These are phyloP conservation scores for Falco peregrinus DNA, from an alignment of 2,797 vertebrate species.

Conservation along the genomic window DNA sequence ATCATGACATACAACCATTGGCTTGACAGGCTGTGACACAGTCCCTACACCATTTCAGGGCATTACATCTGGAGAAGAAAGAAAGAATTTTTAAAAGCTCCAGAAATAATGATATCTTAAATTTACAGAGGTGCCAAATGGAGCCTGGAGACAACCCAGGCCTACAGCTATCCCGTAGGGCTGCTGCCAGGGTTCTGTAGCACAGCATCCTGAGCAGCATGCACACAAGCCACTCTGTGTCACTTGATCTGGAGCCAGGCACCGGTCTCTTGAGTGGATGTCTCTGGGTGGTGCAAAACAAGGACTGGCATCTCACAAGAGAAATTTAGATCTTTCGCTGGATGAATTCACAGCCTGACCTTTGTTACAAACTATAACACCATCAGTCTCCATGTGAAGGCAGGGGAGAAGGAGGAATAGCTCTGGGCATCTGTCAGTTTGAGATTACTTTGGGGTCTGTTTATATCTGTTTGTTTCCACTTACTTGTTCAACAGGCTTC, in stretches of 20 bases:
- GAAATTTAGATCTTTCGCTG: not conserved
- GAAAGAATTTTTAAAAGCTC: not conserved
- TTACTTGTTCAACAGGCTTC: not conserved
- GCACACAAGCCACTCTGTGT: not conserved
- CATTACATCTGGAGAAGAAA: not conserved
- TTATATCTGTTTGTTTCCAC: not conserved
- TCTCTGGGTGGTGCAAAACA: not conserved
- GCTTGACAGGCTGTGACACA: not conserved
- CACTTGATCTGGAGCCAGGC: not conserved
- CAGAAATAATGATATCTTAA: not conserved
- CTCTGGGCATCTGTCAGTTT: not conserved
- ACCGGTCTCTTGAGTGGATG: not conserved
- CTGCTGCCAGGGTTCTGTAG: not conserved
- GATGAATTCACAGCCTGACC: not conserved
- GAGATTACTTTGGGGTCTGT: not conserved
- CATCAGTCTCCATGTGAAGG: not conserved
- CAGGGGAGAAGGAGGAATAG: not conserved
- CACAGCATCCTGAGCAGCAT: not conserved
- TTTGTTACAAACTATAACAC: not conserved
- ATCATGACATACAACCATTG: not conserved
- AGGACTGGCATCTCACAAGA: not conserved
- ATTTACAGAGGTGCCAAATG: not conserved
- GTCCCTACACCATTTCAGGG: not conserved
- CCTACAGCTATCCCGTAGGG: not conserved
- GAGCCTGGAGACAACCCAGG: not conserved